Conservation (phyloP, 1,140 invertebrate genomes). For the Bombus pascuorum region DNA sequence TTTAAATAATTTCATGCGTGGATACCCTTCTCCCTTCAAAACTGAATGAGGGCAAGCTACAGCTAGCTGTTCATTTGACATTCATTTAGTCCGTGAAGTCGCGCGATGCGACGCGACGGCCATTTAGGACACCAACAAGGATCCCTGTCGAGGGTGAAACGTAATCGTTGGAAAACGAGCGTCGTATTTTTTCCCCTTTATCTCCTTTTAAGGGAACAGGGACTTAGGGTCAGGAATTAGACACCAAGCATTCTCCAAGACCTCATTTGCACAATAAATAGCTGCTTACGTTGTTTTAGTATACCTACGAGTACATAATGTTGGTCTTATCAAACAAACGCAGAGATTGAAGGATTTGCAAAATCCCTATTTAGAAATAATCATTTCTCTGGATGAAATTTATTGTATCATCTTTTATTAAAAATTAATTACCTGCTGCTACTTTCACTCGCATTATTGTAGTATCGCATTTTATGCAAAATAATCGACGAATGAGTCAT, state of each 20-base stretch:
- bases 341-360: too few species aligned
- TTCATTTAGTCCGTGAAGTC: conserved; percentile 67
- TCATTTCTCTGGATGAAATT: too few species aligned
- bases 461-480: too few species aligned
- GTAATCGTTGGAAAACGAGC: conserved; percentile 69
- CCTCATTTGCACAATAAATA: conserved; percentile 1
- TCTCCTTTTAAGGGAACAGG: conserved; percentile 20
- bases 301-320: too few species aligned
- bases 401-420: too few species aligned
- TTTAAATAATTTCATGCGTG: conserved; percentile 72
- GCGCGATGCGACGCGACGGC: conserved; percentile 51
- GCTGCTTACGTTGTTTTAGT: too few species aligned
- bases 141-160: conserved; percentile 46
- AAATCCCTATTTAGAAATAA: too few species aligned
- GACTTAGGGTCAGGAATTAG: conserved; percentile 31
- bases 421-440: too few species aligned
- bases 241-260: neutral
- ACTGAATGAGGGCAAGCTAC: conserved; percentile 31
- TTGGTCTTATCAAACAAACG: too few species aligned
- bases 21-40: conserved; percentile 53
- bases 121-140: conserved; percentile 53
- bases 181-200: conserved; percentile 21
- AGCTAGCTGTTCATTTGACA: conserved; percentile 64
- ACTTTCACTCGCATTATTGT: too few species aligned
- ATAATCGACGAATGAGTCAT: too few species aligned